A percentile compares a stretch with the other conserved stretches of the same genome.
Evolutionary conservation across 2,888 invertebrate species (phyloP).

Genomic region (Hirtodrosophila duncani): DNA sequence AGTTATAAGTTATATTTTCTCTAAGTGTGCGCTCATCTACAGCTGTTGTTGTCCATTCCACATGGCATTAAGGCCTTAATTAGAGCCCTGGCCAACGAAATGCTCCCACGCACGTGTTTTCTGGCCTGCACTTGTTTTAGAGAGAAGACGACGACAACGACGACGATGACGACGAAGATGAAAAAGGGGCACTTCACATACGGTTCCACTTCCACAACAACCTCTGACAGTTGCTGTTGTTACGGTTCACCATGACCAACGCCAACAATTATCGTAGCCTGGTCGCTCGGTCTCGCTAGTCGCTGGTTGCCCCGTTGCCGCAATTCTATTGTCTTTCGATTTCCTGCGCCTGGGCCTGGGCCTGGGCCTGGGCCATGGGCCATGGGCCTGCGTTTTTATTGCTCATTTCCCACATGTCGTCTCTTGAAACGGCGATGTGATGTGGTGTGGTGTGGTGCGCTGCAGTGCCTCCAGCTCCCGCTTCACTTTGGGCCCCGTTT

Average conservation of each 20-base stretch:
- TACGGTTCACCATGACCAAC: slow-evolving; percentile 73
- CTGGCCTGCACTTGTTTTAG: slow-evolving; percentile 22
- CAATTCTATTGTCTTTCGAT: slow-evolving; percentile 70
- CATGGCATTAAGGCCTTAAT: slow-evolving; percentile 23
- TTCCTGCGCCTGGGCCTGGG: slow-evolving; percentile 54
- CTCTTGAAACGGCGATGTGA: too few species aligned
- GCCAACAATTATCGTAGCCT: slow-evolving; percentile 56
- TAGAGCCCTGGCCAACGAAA: slow-evolving; percentile 36
- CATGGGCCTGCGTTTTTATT: slow-evolving; percentile 59
- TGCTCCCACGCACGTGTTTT: slow-evolving; percentile 64
- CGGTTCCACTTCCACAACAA: background rate
- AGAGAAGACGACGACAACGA: too few species aligned
- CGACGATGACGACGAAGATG: too few species aligned
- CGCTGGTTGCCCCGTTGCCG: slow-evolving; percentile 42
- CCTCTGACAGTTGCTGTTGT: slow-evolving; percentile 66
- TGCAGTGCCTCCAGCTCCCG: slow-evolving; percentile 7
- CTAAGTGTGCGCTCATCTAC: too few species aligned
- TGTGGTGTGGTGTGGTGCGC: background rate
- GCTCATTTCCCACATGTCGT: slow-evolving; percentile 65
- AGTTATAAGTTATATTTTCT: too few species aligned
- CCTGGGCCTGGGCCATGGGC: background rate
- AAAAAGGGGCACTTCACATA: too few species aligned
- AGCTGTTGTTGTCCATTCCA: slow-evolving; percentile 15
- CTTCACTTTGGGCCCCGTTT: background rate
- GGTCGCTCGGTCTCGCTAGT: too few species aligned